Evolutionary conservation across 2,888 invertebrate genomes (phyloP), one percentile per base, ranked within the genome.

Genomic region (Heliconius ismenius): DNA sequence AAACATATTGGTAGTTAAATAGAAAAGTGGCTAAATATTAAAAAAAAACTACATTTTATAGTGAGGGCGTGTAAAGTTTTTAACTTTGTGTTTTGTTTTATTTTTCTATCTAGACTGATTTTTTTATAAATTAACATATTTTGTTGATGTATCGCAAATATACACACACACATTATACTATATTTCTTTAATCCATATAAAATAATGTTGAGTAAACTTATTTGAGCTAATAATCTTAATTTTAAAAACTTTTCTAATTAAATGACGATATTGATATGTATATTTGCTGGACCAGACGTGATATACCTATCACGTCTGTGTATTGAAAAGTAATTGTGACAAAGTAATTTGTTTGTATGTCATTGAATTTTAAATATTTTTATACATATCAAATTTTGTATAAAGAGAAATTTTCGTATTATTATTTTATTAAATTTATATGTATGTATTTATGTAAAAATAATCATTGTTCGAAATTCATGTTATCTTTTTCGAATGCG

Each of bases 331-430:
- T 58, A n/a, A 70, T 58, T 58, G 58, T 70, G 21, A n/a, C 32
- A 69, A 58, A 58, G 32, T 15, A 15, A 15, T n/a, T 54, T 54
- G 4, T 49, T 54, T 21, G 4, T 28, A 49, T 21, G 28, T 21
- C 28, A n/a, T 54, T 21, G 54, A 69, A 70, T 70, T 54, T 24
- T 24, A 24, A 39, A 70, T 58, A 58, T 70, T 58, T 70, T 70
- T 70, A 70, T 70, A 70, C 70, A 70, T 70, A 58, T 70, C 70
- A 70, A 67, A 67, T 65, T n/a, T 49, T 68, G 18, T 36, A 65
- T 67, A 68, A 49, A 69, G n/a, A 32, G 21, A 32, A 54, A 11
- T 54, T 4, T 6, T 69, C 18, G 6, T 36, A 32, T 32, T 58
- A 58, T 70, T 70, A n/a, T 69, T 70, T 70, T 36, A 58, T 32